Conservation (phyloP, 2,888 invertebrate genomes). For the Ochropleura plecta region DNA sequence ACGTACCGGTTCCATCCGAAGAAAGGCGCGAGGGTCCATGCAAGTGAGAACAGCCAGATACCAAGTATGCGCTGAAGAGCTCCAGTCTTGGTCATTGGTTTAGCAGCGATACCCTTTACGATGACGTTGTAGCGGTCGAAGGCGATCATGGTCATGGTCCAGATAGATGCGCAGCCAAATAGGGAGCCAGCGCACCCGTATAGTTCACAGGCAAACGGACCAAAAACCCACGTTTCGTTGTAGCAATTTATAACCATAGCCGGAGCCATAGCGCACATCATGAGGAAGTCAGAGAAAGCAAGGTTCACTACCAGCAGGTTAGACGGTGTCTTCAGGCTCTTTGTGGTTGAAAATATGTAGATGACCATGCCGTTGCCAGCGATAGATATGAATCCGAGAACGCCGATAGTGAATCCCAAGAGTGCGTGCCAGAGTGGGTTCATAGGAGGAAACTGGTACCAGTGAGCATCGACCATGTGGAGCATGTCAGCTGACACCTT, state of each 20-base stretch:
- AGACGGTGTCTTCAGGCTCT: slow-evolving; percentile 95
- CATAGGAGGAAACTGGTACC: slow-evolving; percentile 97
- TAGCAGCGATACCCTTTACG: slow-evolving; percentile 96
- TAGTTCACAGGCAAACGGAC: slow-evolving; percentile 95
- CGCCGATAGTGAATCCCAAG: slow-evolving; percentile 94
- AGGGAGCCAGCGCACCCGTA: slow-evolving; percentile 97
- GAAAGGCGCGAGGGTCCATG: slow-evolving; percentile 96
- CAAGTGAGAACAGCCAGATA: slow-evolving; percentile 94
- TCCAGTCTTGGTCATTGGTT: slow-evolving; percentile 95
- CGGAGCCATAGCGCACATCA: slow-evolving; percentile 96
- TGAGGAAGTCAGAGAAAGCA: slow-evolving; percentile 97
- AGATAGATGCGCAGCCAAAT: slow-evolving; percentile 97
- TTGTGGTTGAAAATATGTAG: slow-evolving; percentile 94
- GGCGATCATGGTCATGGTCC: slow-evolving; percentile 98
- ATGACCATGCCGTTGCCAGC: slow-evolving; percentile 94
- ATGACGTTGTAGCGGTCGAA: slow-evolving; percentile 98
- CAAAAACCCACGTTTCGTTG: slow-evolving; percentile 93
- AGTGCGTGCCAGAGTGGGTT: slow-evolving; percentile 97
- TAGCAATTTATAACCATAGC: slow-evolving; percentile 96
- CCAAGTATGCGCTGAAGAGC: slow-evolving; percentile 94
- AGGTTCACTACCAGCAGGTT: slow-evolving; percentile 97
- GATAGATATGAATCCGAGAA: slow-evolving; percentile 93
- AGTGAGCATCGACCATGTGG: slow-evolving; percentile 94
- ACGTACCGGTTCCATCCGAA: slow-evolving; percentile 98
- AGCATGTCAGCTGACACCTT: slow-evolving; percentile 94